Conservation (phyloP, 2,888 invertebrate genomes). For the Lepidochrysops patricia region DNA sequence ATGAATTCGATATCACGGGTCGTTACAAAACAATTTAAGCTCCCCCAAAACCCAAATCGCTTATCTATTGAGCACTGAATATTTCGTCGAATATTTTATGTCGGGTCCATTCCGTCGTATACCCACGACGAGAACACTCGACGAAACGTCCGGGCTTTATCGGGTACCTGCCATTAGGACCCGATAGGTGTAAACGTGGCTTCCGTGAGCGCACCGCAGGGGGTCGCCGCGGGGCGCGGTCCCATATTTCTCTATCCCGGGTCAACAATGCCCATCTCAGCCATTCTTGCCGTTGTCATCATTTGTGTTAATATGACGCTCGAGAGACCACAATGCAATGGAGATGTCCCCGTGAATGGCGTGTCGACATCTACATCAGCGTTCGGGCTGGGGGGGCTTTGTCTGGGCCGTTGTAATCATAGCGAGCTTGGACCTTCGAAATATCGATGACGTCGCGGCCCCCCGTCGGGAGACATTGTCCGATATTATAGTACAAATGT, state of each 20-base stretch:
- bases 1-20: constrained; percentile 48
- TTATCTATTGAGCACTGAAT: constrained; percentile 74
- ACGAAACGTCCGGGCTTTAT: constrained; percentile 71
- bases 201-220: constrained; percentile 66
- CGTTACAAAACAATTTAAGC: constrained; percentile 59
- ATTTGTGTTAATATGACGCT: constrained; percentile 72
- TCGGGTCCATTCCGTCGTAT: constrained; percentile 69
- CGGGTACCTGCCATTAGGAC: constrained; percentile 70
- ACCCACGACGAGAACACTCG: constrained; percentile 63
- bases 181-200: constrained; percentile 69
- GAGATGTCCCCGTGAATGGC: constrained; percentile 65
- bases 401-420: constrained; percentile 48
- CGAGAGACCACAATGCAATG: constrained; percentile 70
- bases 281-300: constrained; percentile 67
- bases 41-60: constrained; percentile 66
- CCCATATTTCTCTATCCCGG: constrained; percentile 67
- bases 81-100: constrained; percentile 72
- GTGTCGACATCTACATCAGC: constrained; percentile 70
- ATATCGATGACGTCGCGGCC: constrained; percentile 37
- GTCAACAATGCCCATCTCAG: constrained; percentile 58
- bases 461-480: constrained; percentile 46
- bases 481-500: constrained; percentile 59
- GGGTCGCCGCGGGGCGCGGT: constrained; percentile 53
- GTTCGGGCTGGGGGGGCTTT: constrained; percentile 62
- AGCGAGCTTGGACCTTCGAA: constrained; percentile 28